phyloP scores from a whole-genome alignment of 2,113 vertebrate genomes.

The Cryptotis parvus region DNA sequence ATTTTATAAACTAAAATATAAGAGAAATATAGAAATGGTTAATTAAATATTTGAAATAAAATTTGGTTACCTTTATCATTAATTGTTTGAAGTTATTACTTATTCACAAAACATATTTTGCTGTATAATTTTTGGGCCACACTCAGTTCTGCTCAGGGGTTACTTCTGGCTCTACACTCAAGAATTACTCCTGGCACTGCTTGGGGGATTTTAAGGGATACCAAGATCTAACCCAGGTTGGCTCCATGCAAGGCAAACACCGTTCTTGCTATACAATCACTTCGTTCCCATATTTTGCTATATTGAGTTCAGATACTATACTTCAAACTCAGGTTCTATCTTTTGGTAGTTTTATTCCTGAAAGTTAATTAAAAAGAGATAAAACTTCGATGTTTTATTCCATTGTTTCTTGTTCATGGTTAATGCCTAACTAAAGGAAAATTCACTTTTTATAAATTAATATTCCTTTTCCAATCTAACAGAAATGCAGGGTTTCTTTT shows the following conservation, averaged over 20 bases:
- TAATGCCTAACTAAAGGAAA: slow-evolving; percentile 18
- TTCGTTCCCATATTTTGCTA: too few relatives aligned
- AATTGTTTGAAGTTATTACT: slow-evolving; percentile 27
- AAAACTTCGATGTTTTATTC: slow-evolving; percentile 44
- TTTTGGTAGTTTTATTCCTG: slow-evolving; percentile 8
- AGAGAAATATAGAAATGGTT: neutral
- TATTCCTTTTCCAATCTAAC: neutral
- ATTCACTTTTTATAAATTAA: neutral
- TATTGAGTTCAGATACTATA: neutral
- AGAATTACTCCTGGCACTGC: too few relatives aligned
- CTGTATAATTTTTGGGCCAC: too few relatives aligned
- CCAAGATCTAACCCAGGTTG: too few relatives aligned
- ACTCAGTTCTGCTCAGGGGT: too few relatives aligned
- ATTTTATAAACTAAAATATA: slow-evolving; percentile 2
- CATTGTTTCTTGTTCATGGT: neutral
- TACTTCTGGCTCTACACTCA: too few relatives aligned
- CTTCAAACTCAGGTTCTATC: neutral
- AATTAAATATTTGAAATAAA: neutral
- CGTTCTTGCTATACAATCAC: too few relatives aligned
- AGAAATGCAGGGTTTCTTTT: neutral
- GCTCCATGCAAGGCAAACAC: too few relatives aligned
- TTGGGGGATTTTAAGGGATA: too few relatives aligned
- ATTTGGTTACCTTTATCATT: neutral
- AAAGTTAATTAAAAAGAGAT: neutral
- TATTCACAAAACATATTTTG: slow-evolving; percentile 24